These are phyloP conservation scores for Copsychus sechellarum DNA, from an alignment of 2,113 vertebrate species.

Conservation along the genomic window DNA sequence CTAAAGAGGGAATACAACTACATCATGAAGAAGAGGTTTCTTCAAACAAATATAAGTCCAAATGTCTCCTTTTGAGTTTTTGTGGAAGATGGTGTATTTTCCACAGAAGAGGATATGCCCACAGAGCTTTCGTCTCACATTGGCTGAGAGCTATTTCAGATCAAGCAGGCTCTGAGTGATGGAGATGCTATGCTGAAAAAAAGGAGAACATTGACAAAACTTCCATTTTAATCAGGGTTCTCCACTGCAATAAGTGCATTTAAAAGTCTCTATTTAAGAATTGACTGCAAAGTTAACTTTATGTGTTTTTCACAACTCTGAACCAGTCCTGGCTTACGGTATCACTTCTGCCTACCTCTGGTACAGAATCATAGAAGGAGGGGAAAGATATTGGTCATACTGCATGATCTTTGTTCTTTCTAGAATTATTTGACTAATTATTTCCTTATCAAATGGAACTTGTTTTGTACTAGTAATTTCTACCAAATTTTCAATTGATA, in stretches of 20 bases:
- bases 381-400: not conserved
- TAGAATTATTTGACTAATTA: not conserved
- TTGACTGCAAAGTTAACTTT: not conserved
- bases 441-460: not conserved
- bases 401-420: not conserved
- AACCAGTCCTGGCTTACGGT: not conserved
- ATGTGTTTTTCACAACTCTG: not conserved
- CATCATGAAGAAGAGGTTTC: not conserved
- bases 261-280: not conserved
- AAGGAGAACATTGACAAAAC: not conserved
- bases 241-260: not conserved
- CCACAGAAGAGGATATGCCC: not conserved
- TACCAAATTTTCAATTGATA: not conserved
- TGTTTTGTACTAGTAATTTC: not conserved
- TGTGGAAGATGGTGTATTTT: not conserved
- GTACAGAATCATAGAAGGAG: not conserved
- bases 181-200: not conserved
- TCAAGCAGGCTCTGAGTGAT: not conserved
- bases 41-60: not conserved
- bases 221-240: not conserved
- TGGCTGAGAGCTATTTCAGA: not conserved
- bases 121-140: not conserved
- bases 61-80: rapidly evolving
- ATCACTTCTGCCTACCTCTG: not conserved
- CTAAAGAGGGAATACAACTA: not conserved